Evolutionary conservation across 2,888 invertebrate species (phyloP).

Genomic region (Netelia fuscicornis): DNA sequence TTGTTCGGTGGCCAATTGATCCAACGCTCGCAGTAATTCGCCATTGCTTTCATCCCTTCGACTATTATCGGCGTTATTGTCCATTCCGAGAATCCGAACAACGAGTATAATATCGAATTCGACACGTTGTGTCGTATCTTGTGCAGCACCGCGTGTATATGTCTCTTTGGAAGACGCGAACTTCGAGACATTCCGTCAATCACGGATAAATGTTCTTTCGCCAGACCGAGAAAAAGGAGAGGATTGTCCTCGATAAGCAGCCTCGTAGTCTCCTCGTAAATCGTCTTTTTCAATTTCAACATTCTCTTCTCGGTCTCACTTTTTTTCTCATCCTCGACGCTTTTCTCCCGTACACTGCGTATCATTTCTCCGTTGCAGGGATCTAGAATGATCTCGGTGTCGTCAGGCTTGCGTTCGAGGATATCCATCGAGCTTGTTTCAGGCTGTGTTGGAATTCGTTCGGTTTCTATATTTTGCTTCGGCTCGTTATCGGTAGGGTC

Average conservation of each 20-base stretch:
- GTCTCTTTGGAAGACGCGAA: background rate
- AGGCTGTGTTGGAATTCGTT: background rate
- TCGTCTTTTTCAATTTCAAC: background rate
- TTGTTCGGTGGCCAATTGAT: constrained; percentile 16
- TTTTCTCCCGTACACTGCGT: background rate
- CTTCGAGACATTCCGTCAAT: background rate
- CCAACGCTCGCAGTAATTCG: background rate
- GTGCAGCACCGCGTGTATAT: constrained; percentile 4
- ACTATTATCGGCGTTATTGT: background rate
- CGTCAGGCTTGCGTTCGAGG: background rate
- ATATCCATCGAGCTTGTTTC: background rate
- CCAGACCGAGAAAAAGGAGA: constrained; percentile 13
- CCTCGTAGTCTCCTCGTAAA: constrained; percentile 7
- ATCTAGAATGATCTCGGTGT: background rate
- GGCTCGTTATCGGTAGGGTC: background rate
- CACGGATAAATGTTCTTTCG: background rate
- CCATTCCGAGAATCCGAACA: constrained; percentile 3
- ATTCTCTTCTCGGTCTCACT: background rate
- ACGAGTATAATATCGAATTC: background rate
- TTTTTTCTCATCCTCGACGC: background rate
- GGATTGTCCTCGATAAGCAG: constrained; percentile 26
- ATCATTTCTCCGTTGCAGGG: constrained; percentile 1
- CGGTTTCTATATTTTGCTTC: background rate
- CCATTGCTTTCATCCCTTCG: background rate
- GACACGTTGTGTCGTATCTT: constrained; percentile 22